These are phyloP conservation scores for Vespertilio murinus DNA, from an alignment of 2,797 vertebrate genomes.

Conservation along the genomic window DNA sequence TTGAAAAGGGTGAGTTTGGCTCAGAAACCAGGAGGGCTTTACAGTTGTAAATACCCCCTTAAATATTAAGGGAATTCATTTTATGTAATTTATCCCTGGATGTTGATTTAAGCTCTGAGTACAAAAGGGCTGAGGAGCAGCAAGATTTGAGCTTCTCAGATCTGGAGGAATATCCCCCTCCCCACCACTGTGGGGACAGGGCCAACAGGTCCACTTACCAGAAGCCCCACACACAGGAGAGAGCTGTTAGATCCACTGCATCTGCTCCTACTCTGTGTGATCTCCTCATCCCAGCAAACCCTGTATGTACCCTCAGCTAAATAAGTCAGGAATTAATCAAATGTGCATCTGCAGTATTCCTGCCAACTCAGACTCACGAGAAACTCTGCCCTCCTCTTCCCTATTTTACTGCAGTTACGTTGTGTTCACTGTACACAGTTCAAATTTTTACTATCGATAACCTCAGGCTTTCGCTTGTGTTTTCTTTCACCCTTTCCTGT, in stretches of 20 bases:
- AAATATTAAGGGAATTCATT: not conserved
- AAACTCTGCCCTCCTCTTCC: not conserved
- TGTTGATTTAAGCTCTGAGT: not conserved
- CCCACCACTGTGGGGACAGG: no score
- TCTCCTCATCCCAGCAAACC: not conserved
- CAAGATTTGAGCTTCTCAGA: not conserved
- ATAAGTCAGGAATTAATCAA: not conserved
- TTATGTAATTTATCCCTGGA: not conserved
- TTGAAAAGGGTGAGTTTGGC: not conserved
- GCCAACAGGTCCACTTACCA: not conserved
- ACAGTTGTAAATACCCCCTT: not conserved
- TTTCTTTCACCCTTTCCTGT: not conserved
- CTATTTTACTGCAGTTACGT: not conserved
- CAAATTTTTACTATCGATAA: not conserved
- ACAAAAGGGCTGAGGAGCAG: not conserved
- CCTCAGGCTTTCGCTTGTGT: not conserved
- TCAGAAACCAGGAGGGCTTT: not conserved
- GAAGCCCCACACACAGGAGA: not conserved
- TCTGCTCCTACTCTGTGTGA: not conserved
- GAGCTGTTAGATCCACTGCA: not conserved
- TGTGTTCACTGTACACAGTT: not conserved
- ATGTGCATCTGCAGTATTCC: not conserved
- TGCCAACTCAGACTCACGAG: not conserved
- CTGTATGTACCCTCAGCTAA: not conserved
- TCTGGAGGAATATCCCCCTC: fast-evolving